Evolutionary conservation across 2,888 invertebrate species (phyloP), one percentile per base, ranked within the genome.

Genomic region (Drosophila recens): DNA sequence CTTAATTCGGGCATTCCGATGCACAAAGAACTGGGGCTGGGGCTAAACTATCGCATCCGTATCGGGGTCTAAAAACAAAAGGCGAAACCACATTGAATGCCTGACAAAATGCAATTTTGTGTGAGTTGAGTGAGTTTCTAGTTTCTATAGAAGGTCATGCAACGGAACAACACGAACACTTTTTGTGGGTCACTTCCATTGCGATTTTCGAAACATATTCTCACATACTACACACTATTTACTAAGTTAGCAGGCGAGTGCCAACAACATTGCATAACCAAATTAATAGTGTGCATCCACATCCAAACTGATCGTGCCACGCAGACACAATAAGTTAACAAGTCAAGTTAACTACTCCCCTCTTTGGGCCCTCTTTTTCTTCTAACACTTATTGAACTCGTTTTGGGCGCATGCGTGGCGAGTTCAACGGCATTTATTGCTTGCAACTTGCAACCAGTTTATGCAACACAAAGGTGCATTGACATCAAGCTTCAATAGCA

Each of bases 51-150:
- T 20, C 9, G 49, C 4, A 17, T 43, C 34, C 34, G 11, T 45
- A 45, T 45, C 23, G 33, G 59, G 46, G 53, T 30, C 56, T 51
- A 63, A 56, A 73, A 74, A 73, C 69, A 77, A 77, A 74, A 74
- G 52, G 67, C 67, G 65, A 61, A 17, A 54, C 54, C 54, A 54
- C 45, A 57, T 45, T 68, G 65, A 76, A 81, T 77, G 72, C 83
- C 85, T 87, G 82, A 84, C 72, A 77, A 66, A 83, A 83, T 87
- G 85, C 85, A 81, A 73, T 82, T 80, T 86, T 34, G 45, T 48
- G 33, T 46, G 43, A 36, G 38, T 36, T 40, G 43, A 40, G 36
- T 40, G 57, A 46, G 52, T 51, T 33, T 17, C 43, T 33, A 38
- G 33, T 54, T 64, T 30, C 54, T 58, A 51, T 71, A 59, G 46